A percentile compares a stretch with the other conserved stretches of the same genome.
Evolutionary conservation across 1,140 invertebrate species (phyloP).

Genomic region (Cyclina sinensis): DNA sequence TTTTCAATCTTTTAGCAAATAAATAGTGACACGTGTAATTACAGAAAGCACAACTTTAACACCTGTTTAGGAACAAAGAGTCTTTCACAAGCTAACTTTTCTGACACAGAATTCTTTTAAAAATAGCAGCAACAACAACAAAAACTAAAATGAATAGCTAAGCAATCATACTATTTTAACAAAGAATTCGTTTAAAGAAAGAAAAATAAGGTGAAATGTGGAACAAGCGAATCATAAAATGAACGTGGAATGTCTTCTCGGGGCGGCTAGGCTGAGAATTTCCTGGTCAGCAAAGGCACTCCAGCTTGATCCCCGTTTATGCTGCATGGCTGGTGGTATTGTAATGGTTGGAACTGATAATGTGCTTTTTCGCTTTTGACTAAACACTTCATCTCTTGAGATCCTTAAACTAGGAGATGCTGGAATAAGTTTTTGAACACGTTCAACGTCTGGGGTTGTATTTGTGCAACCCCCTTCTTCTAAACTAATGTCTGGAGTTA

Average conservation of each 20-base stretch:
- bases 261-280: constrained; percentile 67
- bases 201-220: too few species aligned
- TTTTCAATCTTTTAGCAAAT: too few species aligned
- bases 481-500: constrained; percentile 29
- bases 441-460: too few species aligned
- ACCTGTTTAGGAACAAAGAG: too few species aligned
- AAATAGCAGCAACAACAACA: too few species aligned
- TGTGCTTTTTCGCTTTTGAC: constrained; percentile 18
- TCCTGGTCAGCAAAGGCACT: constrained; percentile 68
- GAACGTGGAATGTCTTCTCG: constrained; percentile 76
- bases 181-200: too few species aligned
- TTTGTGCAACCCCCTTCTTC: not conserved
- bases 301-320: constrained; percentile 5
- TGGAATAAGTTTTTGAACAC: not conserved
- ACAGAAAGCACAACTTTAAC: too few species aligned
- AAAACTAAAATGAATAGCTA: too few species aligned
- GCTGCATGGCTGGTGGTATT: not conserved
- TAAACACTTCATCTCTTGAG: not conserved
- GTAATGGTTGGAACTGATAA: not conserved
- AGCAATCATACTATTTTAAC: too few species aligned
- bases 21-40: too few species aligned
- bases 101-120: too few species aligned
- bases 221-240: constrained; percentile 62
- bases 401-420: not conserved
- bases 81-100: too few species aligned